A percentile compares a stretch with the other conserved stretches of the same genome.
These are phyloP conservation scores for Noctua comes DNA, from an alignment of 2,888 invertebrate species.

Conservation along the genomic window DNA sequence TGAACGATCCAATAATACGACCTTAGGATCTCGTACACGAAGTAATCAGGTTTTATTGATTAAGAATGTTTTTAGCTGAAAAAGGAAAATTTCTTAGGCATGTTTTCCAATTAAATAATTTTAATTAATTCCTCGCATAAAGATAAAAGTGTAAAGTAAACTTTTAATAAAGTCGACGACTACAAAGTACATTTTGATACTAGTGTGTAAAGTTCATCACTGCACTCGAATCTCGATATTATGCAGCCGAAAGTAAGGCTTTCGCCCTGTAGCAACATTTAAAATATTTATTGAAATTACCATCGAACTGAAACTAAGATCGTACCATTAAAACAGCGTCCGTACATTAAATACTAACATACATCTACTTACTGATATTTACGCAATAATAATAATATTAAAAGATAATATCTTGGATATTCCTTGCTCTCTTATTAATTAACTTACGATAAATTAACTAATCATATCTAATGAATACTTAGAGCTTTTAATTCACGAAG, in stretches of 20 bases:
- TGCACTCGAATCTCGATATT: not conserved
- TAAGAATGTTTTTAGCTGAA: not conserved
- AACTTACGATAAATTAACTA: conserved; percentile 87
- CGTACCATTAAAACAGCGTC: conserved; percentile 76
- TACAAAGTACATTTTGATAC: not conserved
- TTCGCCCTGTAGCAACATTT: not conserved
- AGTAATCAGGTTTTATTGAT: not conserved
- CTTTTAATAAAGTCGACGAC: too few species aligned
- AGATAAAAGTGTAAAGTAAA: not conserved
- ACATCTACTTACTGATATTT: conserved; percentile 79
- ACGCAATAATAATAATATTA: conserved; percentile 78
- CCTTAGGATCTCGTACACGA: conserved; percentile 62
- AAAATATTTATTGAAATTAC: not conserved
- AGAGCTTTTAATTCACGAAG: conserved; percentile 81
- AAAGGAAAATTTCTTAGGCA: not conserved
- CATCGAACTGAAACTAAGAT: conserved; percentile 69
- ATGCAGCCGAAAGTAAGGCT: not conserved
- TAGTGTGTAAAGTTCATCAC: not conserved
- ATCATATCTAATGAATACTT: conserved; percentile 89
- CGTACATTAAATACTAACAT: conserved; percentile 79
- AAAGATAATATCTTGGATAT: conserved; percentile 89
- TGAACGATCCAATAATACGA: conserved; percentile 79
- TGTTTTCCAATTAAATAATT: not conserved
- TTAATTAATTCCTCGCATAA: too few species aligned
- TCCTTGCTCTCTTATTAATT: conserved; percentile 85